A percentile compares a stretch with the other conserved stretches of the same genome.
phyloP scores from a whole-genome alignment of 30 jellyfish, hydroid and myxozoan species.

The Mastigias papua region DNA sequence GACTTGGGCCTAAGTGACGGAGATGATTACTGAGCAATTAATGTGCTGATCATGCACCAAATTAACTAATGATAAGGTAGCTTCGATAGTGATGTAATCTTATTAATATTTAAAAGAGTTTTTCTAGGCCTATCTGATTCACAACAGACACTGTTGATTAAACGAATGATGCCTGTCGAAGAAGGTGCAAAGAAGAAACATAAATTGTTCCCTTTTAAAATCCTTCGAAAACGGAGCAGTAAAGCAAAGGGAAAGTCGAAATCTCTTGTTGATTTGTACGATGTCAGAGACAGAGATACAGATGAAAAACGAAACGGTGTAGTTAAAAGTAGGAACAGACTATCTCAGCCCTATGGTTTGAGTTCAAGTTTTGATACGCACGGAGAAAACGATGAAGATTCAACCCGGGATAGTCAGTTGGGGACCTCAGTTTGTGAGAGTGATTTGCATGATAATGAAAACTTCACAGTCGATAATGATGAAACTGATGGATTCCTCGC shows the following conservation, averaged over 20 bases:
- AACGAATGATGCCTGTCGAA: slow-evolving; percentile 46
- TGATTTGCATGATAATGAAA: background rate
- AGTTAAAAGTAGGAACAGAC: background rate
- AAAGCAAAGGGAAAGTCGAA: slow-evolving; percentile 63
- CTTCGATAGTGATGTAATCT: background rate
- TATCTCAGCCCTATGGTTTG: slow-evolving; percentile 4
- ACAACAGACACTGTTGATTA: background rate
- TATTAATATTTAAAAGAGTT: background rate
- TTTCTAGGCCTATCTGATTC: background rate
- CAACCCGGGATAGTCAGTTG: background rate
- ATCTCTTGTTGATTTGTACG: slow-evolving; percentile 57
- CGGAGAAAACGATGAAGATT: background rate
- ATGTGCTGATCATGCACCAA: background rate
- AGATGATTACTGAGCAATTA: background rate
- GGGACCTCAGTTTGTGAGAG: background rate
- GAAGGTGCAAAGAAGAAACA: slow-evolving; percentile 56
- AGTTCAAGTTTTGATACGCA: slow-evolving; percentile 27
- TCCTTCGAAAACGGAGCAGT: slow-evolving; percentile 61
- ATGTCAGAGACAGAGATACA: slow-evolving; percentile 8
- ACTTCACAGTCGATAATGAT: background rate
- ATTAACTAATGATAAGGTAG: background rate
- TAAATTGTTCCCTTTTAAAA: slow-evolving; percentile 54
- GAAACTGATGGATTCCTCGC: background rate
- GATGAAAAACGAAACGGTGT: background rate
- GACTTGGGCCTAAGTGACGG: background rate